Conservation (phyloP, 2,888 invertebrate genomes). For the Gandaritis pyraliata region DNA sequence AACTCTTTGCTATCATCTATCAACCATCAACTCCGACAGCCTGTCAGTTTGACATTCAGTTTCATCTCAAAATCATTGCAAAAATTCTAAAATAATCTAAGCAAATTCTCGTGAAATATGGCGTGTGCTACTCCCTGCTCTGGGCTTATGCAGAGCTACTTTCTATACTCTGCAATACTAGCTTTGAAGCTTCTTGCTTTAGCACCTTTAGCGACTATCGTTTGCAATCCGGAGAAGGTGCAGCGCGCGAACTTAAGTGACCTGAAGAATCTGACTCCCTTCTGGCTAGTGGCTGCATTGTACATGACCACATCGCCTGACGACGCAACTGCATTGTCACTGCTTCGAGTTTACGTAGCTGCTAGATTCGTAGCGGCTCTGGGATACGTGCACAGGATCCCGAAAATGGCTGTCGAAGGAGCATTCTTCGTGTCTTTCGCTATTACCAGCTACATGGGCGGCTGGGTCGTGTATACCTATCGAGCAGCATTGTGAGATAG, state of each 20-base stretch:
- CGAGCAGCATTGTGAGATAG: slow-evolving; percentile 12
- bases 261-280: slow-evolving; percentile 62
- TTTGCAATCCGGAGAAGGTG: slow-evolving; percentile 51
- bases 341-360: slow-evolving; percentile 51
- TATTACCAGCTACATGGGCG: slow-evolving; percentile 57
- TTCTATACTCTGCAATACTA: slow-evolving; percentile 44
- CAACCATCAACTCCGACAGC: background rate
- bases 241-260: slow-evolving; percentile 60
- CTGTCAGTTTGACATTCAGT: background rate
- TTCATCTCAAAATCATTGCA: slow-evolving; percentile 1
- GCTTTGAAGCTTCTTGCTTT: slow-evolving; percentile 48
- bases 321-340: slow-evolving; percentile 41
- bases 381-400: slow-evolving; percentile 51
- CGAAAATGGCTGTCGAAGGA: slow-evolving; percentile 43
- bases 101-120: slow-evolving; percentile 18
- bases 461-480: slow-evolving; percentile 55
- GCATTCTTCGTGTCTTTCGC: slow-evolving; percentile 58
- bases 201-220: slow-evolving; percentile 50
- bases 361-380: slow-evolving; percentile 53
- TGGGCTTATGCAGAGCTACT: slow-evolving; percentile 43
- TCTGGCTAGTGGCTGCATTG: slow-evolving; percentile 63
- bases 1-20: background rate
- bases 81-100: background rate
- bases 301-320: slow-evolving; percentile 61
- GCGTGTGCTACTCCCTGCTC: slow-evolving; percentile 11